Conservation (phyloP, 2,888 invertebrate species). For the Cynaeus angustus region DNA sequence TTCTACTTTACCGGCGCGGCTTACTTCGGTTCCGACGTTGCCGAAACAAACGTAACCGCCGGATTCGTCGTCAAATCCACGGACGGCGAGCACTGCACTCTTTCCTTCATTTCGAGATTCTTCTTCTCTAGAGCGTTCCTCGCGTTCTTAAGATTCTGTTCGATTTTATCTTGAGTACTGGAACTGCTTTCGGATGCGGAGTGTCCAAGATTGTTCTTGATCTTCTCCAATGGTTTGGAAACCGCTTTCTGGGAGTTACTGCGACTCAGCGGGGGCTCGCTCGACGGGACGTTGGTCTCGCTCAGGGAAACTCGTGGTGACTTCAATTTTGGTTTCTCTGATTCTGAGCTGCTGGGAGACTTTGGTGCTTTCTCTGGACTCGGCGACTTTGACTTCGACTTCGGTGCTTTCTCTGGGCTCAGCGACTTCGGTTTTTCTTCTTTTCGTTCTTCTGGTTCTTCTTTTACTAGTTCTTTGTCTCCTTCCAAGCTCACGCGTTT, state of each 20-base stretch:
- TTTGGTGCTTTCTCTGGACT: too few species aligned
- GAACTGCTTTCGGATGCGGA: conserved; percentile 67
- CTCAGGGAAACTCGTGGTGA: conserved; percentile 44
- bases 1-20: background rate
- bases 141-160: conserved; percentile 53
- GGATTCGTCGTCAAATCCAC: conserved; percentile 68
- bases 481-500: conserved; percentile 59
- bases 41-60: conserved; percentile 67
- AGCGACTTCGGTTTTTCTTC: conserved; percentile 56
- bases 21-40: conserved; percentile 61
- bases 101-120: conserved; percentile 38
- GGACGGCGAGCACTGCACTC: conserved; percentile 64
- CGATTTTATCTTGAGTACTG: conserved; percentile 50
- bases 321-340: conserved; percentile 43
- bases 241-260: conserved; percentile 62
- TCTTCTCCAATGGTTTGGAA: conserved; percentile 60
- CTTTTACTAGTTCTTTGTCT: conserved; percentile 55
- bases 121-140: conserved; percentile 51
- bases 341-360: conserved; percentile 55
- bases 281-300: conserved; percentile 57
- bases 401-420: conserved; percentile 17
- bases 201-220: conserved; percentile 60
- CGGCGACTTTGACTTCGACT: background rate
- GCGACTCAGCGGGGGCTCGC: conserved; percentile 58
- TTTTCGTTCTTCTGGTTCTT: conserved; percentile 47